These are phyloP conservation scores for Amphipoea oculea DNA, from an alignment of 2,888 invertebrate species.

Conservation along the genomic window DNA sequence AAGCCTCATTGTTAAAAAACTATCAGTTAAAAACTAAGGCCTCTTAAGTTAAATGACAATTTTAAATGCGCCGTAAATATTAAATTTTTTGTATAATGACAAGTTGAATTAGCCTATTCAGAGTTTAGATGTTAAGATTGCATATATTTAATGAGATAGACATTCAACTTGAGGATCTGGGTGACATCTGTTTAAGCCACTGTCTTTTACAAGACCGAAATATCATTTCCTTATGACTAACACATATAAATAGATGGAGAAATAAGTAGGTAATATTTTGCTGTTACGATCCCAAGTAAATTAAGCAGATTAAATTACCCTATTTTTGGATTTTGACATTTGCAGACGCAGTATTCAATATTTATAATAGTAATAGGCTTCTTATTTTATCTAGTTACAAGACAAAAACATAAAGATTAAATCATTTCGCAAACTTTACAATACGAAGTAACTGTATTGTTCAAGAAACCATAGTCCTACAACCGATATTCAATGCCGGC, in stretches of 20 bases:
- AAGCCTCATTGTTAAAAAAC: neutral
- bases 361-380: no score
- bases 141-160: conserved; percentile 13
- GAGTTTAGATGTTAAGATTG: conserved; percentile 35
- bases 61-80: conserved; percentile 16
- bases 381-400: no score
- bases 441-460: no score
- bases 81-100: conserved; percentile 47
- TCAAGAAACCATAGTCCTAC: no score
- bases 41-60: neutral
- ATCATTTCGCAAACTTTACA: no score
- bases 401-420: no score
- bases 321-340: neutral
- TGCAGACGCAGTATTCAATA: no score
- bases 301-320: neutral
- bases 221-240: conserved; percentile 38
- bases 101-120: conserved; percentile 28
- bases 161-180: conserved; percentile 42
- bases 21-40: neutral
- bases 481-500: no score
- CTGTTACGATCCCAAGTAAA: neutral
- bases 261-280: conserved; percentile 8
- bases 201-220: conserved; percentile 33
- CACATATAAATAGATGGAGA: conserved; percentile 1
- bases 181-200: conserved; percentile 18